Evolutionary conservation across 2,888 invertebrate genomes (phyloP).

Genomic region (Liposcelis brunnea): DNA sequence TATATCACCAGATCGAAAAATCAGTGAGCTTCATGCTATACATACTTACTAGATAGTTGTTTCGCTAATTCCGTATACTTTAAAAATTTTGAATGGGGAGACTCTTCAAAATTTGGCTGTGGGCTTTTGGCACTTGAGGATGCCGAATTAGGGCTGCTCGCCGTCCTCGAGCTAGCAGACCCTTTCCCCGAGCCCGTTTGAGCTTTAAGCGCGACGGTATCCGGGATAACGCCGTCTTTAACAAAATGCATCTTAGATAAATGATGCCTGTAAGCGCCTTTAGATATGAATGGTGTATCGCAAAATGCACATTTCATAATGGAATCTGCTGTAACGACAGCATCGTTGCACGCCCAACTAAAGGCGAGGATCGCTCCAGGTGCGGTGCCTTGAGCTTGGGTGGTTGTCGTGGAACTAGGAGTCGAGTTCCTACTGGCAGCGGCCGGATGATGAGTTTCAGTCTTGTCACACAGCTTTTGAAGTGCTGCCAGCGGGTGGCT

Average conservation of each 20-base stretch:
- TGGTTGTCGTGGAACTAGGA: slow-evolving; percentile 25
- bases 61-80: slow-evolving; percentile 98
- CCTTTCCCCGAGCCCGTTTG: slow-evolving; percentile 21
- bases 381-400: slow-evolving; percentile 37
- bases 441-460: slow-evolving; percentile 52
- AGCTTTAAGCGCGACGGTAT: slow-evolving; percentile 37
- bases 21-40: slow-evolving; percentile 37
- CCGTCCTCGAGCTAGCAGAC: background rate
- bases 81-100: slow-evolving; percentile 91
- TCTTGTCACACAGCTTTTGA: slow-evolving; percentile 91
- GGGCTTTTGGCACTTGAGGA: slow-evolving; percentile 18
- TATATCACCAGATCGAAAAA: background rate
- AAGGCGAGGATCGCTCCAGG: slow-evolving; percentile 76
- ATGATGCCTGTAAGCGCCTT: slow-evolving; percentile 92
- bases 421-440: slow-evolving; percentile 19
- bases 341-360: slow-evolving; percentile 90
- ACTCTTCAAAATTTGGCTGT: slow-evolving; percentile 50
- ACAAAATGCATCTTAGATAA: slow-evolving; percentile 91
- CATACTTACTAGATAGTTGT: slow-evolving; percentile 93
- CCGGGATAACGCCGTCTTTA: slow-evolving; percentile 73
- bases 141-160: slow-evolving; percentile 19
- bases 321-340: slow-evolving; percentile 68
- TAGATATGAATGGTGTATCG: slow-evolving; percentile 90
- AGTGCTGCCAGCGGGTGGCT: slow-evolving; percentile 87
- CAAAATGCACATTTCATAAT: slow-evolving; percentile 90